Percentiles rank a stretch among this genome's conserved stretches.
Conservation (phyloP, 2,797 vertebrate genomes). For the Pipistrellus pygmaeus region DNA sequence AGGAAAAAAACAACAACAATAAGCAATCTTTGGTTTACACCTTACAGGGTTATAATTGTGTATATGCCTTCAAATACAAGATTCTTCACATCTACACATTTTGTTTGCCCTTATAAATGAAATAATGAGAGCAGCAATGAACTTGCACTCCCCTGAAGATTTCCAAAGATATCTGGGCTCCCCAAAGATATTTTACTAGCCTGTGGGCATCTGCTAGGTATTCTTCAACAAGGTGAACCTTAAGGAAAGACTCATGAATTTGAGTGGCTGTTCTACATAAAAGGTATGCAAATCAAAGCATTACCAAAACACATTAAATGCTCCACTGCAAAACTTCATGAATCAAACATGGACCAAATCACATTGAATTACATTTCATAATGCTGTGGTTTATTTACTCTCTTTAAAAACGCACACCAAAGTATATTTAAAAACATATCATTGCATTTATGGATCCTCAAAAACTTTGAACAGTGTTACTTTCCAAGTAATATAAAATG, state of each 20-base stretch:
- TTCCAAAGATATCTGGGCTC: neutral
- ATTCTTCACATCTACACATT: neutral
- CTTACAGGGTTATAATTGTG: neutral
- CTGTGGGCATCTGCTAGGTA: neutral
- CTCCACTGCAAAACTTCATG: constrained; percentile 49
- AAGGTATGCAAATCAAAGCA: constrained; percentile 37
- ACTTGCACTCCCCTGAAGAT: neutral
- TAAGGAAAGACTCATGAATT: neutral
- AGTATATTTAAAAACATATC: neutral
- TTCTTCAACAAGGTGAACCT: neutral
- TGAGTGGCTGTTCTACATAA: neutral
- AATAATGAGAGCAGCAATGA: neutral
- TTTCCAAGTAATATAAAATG: constrained; percentile 14
- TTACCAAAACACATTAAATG: constrained; percentile 58
- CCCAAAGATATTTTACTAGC: neutral
- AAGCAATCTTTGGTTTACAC: neutral
- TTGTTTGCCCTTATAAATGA: neutral
- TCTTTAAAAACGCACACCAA: neutral
- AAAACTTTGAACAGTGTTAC: neutral
- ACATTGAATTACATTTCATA: constrained; percentile 51
- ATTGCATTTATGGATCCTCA: neutral
- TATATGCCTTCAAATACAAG: neutral
- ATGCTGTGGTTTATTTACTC: constrained; percentile 6
- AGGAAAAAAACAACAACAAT: neutral
- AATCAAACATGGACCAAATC: constrained; percentile 53